These are phyloP conservation scores for Diadegma fenestrale DNA, from an alignment of 2,888 invertebrate species.

Conservation along the genomic window DNA sequence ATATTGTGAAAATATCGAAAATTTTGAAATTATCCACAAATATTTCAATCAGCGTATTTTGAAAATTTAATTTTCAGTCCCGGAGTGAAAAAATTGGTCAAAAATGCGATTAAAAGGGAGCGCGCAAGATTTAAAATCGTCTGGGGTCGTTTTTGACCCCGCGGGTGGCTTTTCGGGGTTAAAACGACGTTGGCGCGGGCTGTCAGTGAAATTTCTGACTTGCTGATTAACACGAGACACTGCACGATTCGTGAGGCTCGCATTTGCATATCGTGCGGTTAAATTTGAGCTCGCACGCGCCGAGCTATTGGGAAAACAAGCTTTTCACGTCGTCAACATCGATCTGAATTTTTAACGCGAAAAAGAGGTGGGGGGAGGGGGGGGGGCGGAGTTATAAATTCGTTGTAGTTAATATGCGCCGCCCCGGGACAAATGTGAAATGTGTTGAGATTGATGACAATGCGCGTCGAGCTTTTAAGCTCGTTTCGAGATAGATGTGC, in stretches of 20 bases:
- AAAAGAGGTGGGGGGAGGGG: background rate
- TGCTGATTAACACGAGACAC: background rate
- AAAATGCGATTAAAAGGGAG: no score
- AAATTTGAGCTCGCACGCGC: background rate
- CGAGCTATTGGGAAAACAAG: conserved; percentile 7
- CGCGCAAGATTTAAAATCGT: no score
- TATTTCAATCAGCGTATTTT: no score
- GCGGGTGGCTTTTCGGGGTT: background rate
- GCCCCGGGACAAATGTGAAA: conserved; percentile 50
- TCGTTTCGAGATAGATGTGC: conserved; percentile 49
- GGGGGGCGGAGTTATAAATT: conserved; percentile 54
- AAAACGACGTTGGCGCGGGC: background rate
- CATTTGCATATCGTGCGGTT: background rate
- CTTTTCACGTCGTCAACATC: conserved; percentile 1
- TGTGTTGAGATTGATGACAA: conserved; percentile 63
- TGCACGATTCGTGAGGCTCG: background rate
- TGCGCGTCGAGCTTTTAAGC: conserved; percentile 62
- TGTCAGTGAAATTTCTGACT: background rate
- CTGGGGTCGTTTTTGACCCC: no score
- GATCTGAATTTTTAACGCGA: conserved; percentile 30
- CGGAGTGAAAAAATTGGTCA: no score
- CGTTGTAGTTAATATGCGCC: conserved; percentile 36
- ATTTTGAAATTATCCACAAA: no score
- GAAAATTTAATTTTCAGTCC: no score
- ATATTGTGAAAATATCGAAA: no score